Percentiles rank a stretch among this genome's conserved stretches.
These are phyloP conservation scores for Imbricaverruca yamaguchii DNA, from an alignment of 2,888 invertebrate genomes.

Conservation along the genomic window DNA sequence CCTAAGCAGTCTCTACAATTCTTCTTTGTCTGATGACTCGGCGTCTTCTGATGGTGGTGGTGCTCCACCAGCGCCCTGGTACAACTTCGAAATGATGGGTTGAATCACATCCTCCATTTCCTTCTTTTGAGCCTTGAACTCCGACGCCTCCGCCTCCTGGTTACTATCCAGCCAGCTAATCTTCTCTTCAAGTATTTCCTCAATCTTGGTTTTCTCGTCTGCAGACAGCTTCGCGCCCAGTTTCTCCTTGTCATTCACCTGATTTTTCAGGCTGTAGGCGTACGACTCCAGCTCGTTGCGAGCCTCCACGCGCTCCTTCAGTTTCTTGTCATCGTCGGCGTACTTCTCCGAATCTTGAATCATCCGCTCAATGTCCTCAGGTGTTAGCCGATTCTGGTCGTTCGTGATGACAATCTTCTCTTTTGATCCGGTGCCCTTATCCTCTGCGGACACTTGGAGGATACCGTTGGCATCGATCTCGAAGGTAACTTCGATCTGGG, in stretches of 20 bases:
- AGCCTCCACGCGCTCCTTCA: constrained; percentile 91
- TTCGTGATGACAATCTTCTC: constrained; percentile 99
- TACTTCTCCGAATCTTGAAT: constrained; percentile 98
- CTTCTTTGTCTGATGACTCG: constrained; percentile 72
- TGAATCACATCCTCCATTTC: constrained; percentile 89
- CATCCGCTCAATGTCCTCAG: constrained; percentile 98
- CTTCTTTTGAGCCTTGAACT: constrained; percentile 89
- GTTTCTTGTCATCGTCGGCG: constrained; percentile 96
- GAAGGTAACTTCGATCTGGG: constrained; percentile 90
- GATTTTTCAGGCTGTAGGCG: constrained; percentile 95
- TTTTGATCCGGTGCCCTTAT: constrained; percentile 93
- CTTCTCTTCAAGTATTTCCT: constrained; percentile 86
- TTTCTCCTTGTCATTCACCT: constrained; percentile 92
- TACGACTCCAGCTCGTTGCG: constrained; percentile 95
- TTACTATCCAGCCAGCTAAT: constrained; percentile 98
- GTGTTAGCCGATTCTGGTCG: constrained; percentile 92
- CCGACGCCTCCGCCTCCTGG: constrained; percentile 82
- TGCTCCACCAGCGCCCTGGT: constrained; percentile 74
- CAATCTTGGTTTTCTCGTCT: constrained; percentile 89
- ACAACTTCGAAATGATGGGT: constrained; percentile 94
- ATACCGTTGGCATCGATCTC: constrained; percentile 94
- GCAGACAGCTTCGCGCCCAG: constrained; percentile 81
- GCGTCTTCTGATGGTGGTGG: constrained; percentile 58
- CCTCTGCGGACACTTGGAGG: constrained; percentile 93
- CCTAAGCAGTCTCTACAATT: constrained; percentile 51